Conservation (phyloP, 2,888 invertebrate genomes). For the Keiferia lycopersicella region DNA sequence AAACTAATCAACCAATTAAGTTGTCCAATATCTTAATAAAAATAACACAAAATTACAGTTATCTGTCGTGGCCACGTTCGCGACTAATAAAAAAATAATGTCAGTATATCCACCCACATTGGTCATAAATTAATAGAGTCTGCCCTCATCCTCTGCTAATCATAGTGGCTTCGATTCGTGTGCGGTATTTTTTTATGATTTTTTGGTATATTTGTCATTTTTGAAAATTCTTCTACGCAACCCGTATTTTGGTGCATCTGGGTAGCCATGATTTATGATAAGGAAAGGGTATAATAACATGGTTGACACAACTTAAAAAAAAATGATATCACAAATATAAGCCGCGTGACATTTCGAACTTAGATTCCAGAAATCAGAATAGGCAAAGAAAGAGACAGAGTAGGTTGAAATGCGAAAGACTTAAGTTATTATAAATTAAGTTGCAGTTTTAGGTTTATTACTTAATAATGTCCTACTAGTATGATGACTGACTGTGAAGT, state of each 20-base stretch:
- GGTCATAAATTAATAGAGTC: slow-evolving; percentile 80
- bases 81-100: slow-evolving; percentile 71
- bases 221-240: slow-evolving; percentile 59
- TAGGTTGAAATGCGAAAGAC: too few relatives aligned
- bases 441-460: too few relatives aligned
- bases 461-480: too few relatives aligned
- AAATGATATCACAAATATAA: background rate
- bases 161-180: slow-evolving; percentile 74
- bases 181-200: slow-evolving; percentile 73
- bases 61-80: slow-evolving; percentile 52
- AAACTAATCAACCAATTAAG: slow-evolving; percentile 40
- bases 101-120: slow-evolving; percentile 79
- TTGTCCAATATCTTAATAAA: slow-evolving; percentile 62
- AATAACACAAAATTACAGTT: slow-evolving; percentile 67
- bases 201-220: slow-evolving; percentile 48
- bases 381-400: too few relatives aligned
- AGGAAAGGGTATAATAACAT: slow-evolving; percentile 50
- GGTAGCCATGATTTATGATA: slow-evolving; percentile 63
- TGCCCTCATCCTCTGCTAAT: slow-evolving; percentile 77
- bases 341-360: too few relatives aligned
- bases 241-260: slow-evolving; percentile 66
- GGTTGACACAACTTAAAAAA: slow-evolving; percentile 18
- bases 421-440: too few relatives aligned
- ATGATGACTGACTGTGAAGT: too few relatives aligned
- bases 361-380: too few relatives aligned